Evolutionary conservation across 1,140 invertebrate genomes (phyloP).

Genomic region (Diachasmimorpha longicaudata): DNA sequence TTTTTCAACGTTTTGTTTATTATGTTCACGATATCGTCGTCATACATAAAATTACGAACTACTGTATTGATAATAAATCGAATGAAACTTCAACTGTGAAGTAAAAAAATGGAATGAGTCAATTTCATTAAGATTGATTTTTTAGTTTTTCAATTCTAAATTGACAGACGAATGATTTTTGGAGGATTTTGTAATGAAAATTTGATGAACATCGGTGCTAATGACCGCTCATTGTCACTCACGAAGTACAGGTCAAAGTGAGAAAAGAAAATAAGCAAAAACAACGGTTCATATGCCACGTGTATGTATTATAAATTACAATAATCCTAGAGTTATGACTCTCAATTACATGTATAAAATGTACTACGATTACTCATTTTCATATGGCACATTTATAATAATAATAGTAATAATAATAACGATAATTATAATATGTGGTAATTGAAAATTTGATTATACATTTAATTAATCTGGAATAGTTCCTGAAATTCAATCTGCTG

Average conservation of each 20-base stretch:
- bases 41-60: not conserved
- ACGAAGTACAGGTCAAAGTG: not conserved
- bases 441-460: slow-evolving; percentile 43
- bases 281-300: slow-evolving; percentile 53
- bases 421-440: slow-evolving; percentile 46
- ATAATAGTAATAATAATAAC: slow-evolving; percentile 32
- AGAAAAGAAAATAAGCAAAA: not conserved
- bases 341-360: slow-evolving; percentile 59
- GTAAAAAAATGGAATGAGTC: too few relatives aligned
- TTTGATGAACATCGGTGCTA: slow-evolving; percentile 47
- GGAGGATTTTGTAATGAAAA: slow-evolving; percentile 8
- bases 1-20: not conserved
- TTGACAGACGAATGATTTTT: not conserved
- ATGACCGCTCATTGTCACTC: slow-evolving; percentile 52
- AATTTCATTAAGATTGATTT: too few relatives aligned
- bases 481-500: slow-evolving; percentile 28
- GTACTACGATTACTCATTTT: slow-evolving; percentile 56
- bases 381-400: slow-evolving; percentile 60
- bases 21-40: not conserved
- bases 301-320: slow-evolving; percentile 62
- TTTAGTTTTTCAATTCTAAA: too few relatives aligned
- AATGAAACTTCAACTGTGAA: too few relatives aligned
- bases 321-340: slow-evolving; percentile 57
- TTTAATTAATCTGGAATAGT: slow-evolving; percentile 41
- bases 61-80: too few relatives aligned